Evolutionary conservation across 2,888 invertebrate genomes (phyloP).

Genomic region (Baronia brevicornis): DNA sequence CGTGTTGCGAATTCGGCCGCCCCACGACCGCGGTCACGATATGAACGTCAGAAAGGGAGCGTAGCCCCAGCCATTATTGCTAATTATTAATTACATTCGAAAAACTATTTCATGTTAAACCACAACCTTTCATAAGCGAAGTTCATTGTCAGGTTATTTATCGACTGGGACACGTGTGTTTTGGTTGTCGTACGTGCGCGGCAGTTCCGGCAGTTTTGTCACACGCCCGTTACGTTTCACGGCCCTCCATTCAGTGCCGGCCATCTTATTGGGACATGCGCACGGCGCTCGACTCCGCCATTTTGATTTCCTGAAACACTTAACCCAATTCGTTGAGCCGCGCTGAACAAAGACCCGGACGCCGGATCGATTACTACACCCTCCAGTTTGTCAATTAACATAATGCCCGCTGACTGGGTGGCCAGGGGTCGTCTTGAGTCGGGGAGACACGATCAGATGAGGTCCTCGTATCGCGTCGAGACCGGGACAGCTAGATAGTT

Average conservation of each 20-base stretch:
- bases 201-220: too few relatives aligned
- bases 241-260: slow-evolving; percentile 39
- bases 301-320: slow-evolving; percentile 62
- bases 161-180: slow-evolving; percentile 69
- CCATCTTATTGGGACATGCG: slow-evolving; percentile 60
- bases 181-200: slow-evolving; percentile 41
- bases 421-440: slow-evolving; percentile 27
- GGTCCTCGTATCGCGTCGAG: slow-evolving; percentile 22
- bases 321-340: slow-evolving; percentile 56
- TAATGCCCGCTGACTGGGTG: slow-evolving; percentile 30
- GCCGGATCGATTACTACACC: slow-evolving; percentile 49
- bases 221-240: too few relatives aligned
- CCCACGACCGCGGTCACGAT: slow-evolving; percentile 36
- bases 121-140: slow-evolving; percentile 76
- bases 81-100: slow-evolving; percentile 61
- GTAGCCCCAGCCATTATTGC: slow-evolving; percentile 72
- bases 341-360: slow-evolving; percentile 52
- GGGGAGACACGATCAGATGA: slow-evolving; percentile 41
- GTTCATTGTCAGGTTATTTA: slow-evolving; percentile 70
- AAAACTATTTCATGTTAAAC: slow-evolving; percentile 70
- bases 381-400: slow-evolving; percentile 46
- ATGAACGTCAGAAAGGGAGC: slow-evolving; percentile 67
- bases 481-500: slow-evolving; percentile 18
- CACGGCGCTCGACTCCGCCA: slow-evolving; percentile 43
- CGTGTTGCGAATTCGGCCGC: slow-evolving; percentile 11